A percentile compares a stretch with the other conserved stretches of the same genome.
phyloP scores from a whole-genome alignment of 2,797 vertebrate species.

The Furcifer pardalis region DNA sequence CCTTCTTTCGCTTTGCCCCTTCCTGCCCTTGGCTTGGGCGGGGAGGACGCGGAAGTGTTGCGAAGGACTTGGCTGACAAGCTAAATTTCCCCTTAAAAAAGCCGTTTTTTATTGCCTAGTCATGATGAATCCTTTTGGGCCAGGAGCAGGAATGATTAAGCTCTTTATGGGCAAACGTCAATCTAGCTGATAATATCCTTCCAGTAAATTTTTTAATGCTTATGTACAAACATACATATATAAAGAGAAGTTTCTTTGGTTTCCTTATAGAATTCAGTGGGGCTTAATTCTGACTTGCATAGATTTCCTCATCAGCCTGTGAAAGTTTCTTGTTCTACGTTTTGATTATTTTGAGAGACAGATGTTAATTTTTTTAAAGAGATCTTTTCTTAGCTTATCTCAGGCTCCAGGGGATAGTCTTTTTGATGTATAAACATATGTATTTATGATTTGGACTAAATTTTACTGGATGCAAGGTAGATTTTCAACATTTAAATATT shows the following conservation, averaged over 20 bases:
- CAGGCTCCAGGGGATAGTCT: neutral
- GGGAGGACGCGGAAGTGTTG: neutral
- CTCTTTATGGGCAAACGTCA: neutral
- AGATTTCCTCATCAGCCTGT: neutral
- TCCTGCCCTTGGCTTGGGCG: neutral
- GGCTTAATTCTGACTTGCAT: neutral
- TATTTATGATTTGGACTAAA: neutral
- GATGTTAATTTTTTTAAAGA: neutral
- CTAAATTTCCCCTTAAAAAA: conserved; percentile 19
- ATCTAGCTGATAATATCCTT: neutral
- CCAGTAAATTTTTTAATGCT: neutral
- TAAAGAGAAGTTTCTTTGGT: too few relatives aligned
- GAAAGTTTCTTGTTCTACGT: neutral
- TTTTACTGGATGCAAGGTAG: neutral
- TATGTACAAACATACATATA: too few relatives aligned
- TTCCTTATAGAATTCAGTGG: neutral
- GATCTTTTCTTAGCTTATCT: neutral
- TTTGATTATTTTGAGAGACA: neutral
- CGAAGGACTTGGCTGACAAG: neutral
- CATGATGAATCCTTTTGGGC: neutral
- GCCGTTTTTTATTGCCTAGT: conserved; percentile 8
- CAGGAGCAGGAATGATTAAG: conserved; percentile 3
- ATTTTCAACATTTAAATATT: neutral
- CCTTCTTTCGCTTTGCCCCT: neutral
- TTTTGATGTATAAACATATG: neutral